Evolutionary conservation across 1,140 invertebrate genomes (phyloP).

Genomic region (Drosophila busckii): DNA sequence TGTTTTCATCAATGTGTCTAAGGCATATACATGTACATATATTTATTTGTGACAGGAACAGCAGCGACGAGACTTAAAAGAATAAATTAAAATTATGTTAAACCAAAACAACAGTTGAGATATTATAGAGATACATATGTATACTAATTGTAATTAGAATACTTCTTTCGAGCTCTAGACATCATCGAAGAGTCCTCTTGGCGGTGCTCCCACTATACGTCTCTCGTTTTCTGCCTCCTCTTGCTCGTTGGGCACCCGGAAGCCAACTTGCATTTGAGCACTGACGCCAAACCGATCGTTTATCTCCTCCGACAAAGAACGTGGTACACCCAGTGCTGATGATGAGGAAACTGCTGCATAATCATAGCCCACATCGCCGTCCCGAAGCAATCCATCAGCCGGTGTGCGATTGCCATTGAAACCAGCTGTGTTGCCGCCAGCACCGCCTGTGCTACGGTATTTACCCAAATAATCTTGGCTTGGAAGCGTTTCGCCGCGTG

Average conservation of each 20-base stretch:
- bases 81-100: conserved; percentile 45
- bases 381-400: conserved; percentile 73
- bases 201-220: conserved; percentile 83
- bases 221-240: conserved; percentile 76
- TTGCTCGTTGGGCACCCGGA: conserved; percentile 68
- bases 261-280: conserved; percentile 79
- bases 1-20: conserved; percentile 33
- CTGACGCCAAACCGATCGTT: conserved; percentile 83
- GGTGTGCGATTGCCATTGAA: conserved; percentile 44
- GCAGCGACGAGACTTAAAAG: conserved; percentile 34
- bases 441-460: conserved; percentile 81
- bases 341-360: conserved; percentile 59
- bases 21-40: no score
- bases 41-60: conserved; percentile 59
- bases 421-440: background rate
- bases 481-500: conserved; percentile 80
- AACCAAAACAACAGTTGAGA: conserved; percentile 36
- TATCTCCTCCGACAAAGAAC: conserved; percentile 81
- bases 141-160: conserved; percentile 19
- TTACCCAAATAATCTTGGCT: conserved; percentile 77
- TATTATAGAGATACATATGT: conserved; percentile 31
- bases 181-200: conserved; percentile 91
- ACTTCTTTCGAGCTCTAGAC: conserved; percentile 80
- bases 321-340: conserved; percentile 57
- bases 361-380: conserved; percentile 64